These are phyloP conservation scores for Candidula unifasciata DNA, from an alignment of 2,888 invertebrate genomes.

Conservation along the genomic window DNA sequence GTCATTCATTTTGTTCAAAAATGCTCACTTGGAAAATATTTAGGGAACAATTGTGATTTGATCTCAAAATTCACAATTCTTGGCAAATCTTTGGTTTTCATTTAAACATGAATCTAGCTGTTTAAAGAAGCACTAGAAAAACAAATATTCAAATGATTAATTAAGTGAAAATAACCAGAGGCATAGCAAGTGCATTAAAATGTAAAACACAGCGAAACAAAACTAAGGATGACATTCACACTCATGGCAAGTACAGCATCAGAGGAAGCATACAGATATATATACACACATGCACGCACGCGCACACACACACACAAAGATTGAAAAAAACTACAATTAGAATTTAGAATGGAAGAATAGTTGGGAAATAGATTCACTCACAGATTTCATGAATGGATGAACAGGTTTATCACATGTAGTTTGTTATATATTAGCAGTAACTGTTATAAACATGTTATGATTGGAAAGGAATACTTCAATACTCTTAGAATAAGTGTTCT, in stretches of 20 bases:
- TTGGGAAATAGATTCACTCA: neutral
- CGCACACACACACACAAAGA: no score
- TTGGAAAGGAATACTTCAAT: neutral
- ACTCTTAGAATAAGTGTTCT: neutral
- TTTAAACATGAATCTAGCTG: neutral
- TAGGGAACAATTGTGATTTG: neutral
- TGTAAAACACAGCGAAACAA: neutral
- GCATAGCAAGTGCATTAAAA: neutral
- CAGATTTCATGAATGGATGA: neutral
- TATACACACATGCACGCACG: no score
- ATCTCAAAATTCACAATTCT: neutral
- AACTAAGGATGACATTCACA: neutral
- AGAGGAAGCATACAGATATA: neutral
- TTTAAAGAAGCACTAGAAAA: no score
- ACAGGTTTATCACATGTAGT: no score
- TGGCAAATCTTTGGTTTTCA: neutral
- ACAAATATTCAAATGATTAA: neutral
- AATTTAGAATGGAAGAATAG: neutral
- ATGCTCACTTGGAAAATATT: neutral
- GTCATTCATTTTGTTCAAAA: neutral
- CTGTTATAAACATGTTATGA: no score
- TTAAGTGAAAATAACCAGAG: neutral
- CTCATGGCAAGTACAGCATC: conserved; percentile 20
- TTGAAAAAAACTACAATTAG: neutral
- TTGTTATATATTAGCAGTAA: no score